These are phyloP conservation scores for Enteromius argenteus DNA, from an alignment of 2,797 vertebrate species.

Conservation along the genomic window DNA sequence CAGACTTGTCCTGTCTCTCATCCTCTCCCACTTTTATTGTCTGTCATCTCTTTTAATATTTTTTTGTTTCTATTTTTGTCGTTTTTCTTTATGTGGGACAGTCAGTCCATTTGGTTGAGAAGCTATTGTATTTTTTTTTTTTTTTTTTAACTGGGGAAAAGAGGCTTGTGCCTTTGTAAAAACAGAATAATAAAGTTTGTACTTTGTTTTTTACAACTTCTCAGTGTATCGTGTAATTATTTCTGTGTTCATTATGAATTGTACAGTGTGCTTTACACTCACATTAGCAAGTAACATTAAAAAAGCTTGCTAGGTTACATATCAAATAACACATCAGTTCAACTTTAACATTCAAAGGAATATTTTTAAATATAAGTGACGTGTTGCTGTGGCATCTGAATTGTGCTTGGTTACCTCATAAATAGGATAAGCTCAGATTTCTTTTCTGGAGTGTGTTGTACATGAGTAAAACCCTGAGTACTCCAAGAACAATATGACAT, in stretches of 20 bases:
- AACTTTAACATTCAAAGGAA: slow-evolving; percentile 5
- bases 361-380: background rate
- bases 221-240: slow-evolving; percentile 47
- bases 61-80: slow-evolving; percentile 69
- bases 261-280: background rate
- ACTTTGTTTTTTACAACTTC: slow-evolving; percentile 95
- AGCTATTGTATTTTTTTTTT: slow-evolving; percentile 89
- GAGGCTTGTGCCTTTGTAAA: slow-evolving; percentile 99
- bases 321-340: background rate
- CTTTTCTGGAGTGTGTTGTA: background rate
- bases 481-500: background rate
- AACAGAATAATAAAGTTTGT: slow-evolving; percentile 99
- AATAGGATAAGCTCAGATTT: background rate
- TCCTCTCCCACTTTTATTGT: slow-evolving; percentile 64
- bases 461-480: background rate
- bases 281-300: background rate
- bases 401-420: background rate
- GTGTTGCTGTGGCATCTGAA: background rate
- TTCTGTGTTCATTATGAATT: background rate
- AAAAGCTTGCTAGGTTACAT: background rate
- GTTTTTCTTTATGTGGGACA: slow-evolving; percentile 68
- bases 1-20: slow-evolving; percentile 57
- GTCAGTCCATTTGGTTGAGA: slow-evolving; percentile 86
- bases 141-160: slow-evolving; percentile 79
- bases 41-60: slow-evolving; percentile 49